Evolutionary conservation across 2,797 vertebrate genomes (phyloP).

Genomic region (Hyperoplus lanceolatus): DNA sequence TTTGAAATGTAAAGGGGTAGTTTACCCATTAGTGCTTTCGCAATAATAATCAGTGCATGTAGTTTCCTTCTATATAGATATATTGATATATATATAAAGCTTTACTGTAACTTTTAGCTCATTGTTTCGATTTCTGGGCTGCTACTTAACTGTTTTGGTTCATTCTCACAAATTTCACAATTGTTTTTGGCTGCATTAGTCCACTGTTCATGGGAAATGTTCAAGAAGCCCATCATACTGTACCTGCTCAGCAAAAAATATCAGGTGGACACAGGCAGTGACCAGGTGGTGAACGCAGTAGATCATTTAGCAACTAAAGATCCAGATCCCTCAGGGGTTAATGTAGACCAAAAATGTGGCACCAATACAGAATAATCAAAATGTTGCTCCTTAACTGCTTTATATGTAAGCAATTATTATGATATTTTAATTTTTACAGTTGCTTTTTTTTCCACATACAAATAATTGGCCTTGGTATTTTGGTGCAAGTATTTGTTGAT

Average conservation of each 20-base stretch:
- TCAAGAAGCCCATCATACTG: background rate
- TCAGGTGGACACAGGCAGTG: background rate
- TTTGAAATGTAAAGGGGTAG: too few species aligned
- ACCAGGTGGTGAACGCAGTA: background rate
- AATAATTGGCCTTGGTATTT: too few species aligned
- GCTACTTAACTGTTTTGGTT: background rate
- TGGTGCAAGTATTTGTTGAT: too few species aligned
- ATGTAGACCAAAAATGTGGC: background rate
- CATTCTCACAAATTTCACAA: too few species aligned
- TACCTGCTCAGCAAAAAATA: background rate
- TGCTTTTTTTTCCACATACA: background rate
- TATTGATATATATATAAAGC: too few species aligned
- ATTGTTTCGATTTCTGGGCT: background rate
- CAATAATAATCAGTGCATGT: too few species aligned
- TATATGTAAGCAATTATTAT: background rate
- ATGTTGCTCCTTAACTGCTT: background rate
- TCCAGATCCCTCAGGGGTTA: background rate
- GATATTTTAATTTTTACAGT: slow-evolving; percentile 1
- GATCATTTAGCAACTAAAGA: background rate
- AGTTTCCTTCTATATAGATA: too few species aligned
- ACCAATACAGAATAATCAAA: background rate
- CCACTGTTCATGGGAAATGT: too few species aligned
- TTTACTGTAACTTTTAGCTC: background rate
- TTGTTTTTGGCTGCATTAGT: background rate
- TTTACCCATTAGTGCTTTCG: too few species aligned